phyloP scores from a whole-genome alignment of 1,140 invertebrate species.

The Ctenoplectra terminalis region DNA sequence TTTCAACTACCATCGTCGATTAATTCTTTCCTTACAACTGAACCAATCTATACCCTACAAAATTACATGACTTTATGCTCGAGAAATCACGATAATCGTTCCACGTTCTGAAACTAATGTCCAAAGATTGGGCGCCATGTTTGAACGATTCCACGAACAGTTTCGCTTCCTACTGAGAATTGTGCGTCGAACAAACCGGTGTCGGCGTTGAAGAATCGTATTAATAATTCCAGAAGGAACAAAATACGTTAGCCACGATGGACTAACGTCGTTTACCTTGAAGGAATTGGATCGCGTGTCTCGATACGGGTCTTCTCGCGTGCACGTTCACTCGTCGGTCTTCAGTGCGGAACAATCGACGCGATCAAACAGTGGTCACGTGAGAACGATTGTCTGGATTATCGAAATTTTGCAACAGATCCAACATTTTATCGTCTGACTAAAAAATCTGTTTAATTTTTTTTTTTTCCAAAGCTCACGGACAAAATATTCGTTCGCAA shows the following conservation, averaged over 20 bases:
- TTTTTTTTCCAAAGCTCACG: no score
- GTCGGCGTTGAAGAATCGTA: neutral
- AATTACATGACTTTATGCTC: neutral
- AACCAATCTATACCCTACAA: neutral
- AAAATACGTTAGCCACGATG: constrained; percentile 2
- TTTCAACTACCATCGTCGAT: neutral
- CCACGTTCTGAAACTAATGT: neutral
- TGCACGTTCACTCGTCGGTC: constrained; percentile 30
- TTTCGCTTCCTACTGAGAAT: neutral
- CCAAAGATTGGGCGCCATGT: neutral
- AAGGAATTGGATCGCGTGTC: constrained; percentile 57
- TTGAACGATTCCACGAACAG: neutral
- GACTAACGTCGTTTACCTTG: constrained; percentile 48
- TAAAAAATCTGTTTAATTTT: no score
- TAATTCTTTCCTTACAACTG: neutral
- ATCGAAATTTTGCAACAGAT: neutral
- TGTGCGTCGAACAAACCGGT: neutral
- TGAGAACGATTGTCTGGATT: neutral
- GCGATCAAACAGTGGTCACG: neutral
- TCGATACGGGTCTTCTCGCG: constrained; percentile 38
- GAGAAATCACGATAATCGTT: neutral
- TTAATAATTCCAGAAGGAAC: neutral
- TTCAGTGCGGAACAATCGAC: constrained; percentile 10
- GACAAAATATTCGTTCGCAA: no score
- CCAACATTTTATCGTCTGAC: neutral